Base-by-base conservation (phyloP, 2,113 vertebrate species). In the Reinhardtius hippoglossoides region DNA sequence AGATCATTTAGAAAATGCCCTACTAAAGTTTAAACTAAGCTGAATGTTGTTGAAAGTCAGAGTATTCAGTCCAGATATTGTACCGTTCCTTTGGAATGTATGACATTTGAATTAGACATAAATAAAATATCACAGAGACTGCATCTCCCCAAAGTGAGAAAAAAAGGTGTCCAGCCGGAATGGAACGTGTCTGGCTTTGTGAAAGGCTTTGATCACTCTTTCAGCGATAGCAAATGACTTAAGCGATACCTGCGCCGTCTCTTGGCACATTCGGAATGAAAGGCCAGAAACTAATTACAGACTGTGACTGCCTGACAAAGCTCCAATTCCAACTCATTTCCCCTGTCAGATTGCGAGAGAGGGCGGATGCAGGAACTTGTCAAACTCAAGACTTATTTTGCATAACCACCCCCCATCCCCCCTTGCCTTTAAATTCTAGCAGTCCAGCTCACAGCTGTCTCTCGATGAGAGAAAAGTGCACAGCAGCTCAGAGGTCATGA, bases 241-340 rank as follows among this genome's bases (percentile, higher is more conserved):
- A 72, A 78, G 68, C 62, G 20, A 81, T 81, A 88, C 83, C 83
- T 80, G 70, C 2, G 15, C 78, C n/a, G 46, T 78, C 74, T 81
- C 44, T 46, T 84, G 83, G 66, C 80, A 84, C 80, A 82, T 79
- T 87, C 58, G 57, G 82, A 74, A 79, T 85, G 75, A 89, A 88
- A 87, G 78, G 74, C 80, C 69, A 74, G 76, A 90, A 87, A 88
- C 82, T 86, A 90, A 90, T 89, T 90, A 89, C 60, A 64, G 68
- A 76, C 74, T 68, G 82, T 44, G 80, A 72, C 68, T 71, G 57
- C 64, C 74, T 85, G 83, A 82, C 87, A 90, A 85, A 87, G 82
- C 85, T 85, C 66, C 61, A 50, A 76, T 82, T 88, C 79, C 40
- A 73, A 71, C 81, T 88, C 76, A 87, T 89, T 87, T 76, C 65